Conservation (phyloP, 2,797 vertebrate species). For the Artibeus jamaicensis region DNA sequence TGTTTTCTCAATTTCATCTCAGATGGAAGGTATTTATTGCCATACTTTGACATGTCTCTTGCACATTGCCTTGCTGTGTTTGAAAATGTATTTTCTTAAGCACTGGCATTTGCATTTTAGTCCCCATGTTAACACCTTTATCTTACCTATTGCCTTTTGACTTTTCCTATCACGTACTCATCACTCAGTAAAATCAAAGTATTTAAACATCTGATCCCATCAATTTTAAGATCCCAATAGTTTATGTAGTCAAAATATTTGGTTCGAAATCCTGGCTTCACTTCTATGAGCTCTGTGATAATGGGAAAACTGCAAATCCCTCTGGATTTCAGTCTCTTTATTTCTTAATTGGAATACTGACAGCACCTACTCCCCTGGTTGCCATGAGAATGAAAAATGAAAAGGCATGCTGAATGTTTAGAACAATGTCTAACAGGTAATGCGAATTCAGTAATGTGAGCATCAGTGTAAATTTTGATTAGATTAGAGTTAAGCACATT, state of each 20-base stretch:
- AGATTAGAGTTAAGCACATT: neutral
- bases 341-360: neutral
- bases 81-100: slow-evolving; percentile 18
- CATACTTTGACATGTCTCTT: neutral
- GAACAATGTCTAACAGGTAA: neutral
- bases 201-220: neutral
- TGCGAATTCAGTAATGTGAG: neutral
- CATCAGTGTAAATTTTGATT: neutral
- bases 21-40: neutral
- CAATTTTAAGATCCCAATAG: neutral
- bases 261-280: neutral
- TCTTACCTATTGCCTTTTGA: neutral
- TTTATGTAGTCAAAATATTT: neutral
- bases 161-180: neutral
- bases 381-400: neutral
- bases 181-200: neutral
- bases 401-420: neutral
- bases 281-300: neutral
- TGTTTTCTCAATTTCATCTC: neutral
- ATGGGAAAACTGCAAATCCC: neutral
- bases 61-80: neutral
- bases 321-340: slow-evolving; percentile 7
- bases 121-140: neutral
- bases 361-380: neutral
- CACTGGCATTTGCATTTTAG: neutral